A percentile compares a stretch with the other conserved stretches of the same genome.
Evolutionary conservation across 2,797 vertebrate species (phyloP).

Genomic region (Acipenser transmontanus): DNA sequence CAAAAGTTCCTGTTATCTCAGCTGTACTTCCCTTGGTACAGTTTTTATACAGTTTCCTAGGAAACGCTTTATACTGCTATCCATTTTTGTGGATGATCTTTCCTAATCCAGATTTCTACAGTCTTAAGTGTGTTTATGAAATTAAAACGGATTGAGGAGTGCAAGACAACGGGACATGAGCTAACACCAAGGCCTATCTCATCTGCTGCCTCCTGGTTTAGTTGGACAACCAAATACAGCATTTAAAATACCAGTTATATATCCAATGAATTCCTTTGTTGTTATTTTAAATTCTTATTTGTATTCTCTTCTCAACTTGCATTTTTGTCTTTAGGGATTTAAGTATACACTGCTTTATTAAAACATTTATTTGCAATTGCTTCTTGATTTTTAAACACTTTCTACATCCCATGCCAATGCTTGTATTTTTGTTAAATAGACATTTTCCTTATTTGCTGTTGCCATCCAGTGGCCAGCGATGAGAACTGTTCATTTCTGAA

Average conservation of each 20-base stretch:
- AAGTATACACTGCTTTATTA: no score
- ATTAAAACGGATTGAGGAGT: neutral
- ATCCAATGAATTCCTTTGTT: no score
- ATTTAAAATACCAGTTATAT: neutral
- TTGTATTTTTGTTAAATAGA: conserved; percentile 25
- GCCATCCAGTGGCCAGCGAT: conserved; percentile 50
- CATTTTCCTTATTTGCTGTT: conserved; percentile 45
- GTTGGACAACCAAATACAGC: neutral
- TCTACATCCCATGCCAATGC: conserved; percentile 28
- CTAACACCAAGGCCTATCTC: neutral
- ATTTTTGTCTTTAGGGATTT: no score
- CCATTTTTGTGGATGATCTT: conserved; percentile 78
- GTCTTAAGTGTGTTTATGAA: conserved; percentile 20
- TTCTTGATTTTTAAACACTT: conserved; percentile 31
- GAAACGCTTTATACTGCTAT: conserved; percentile 89
- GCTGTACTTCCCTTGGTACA: conserved; percentile 75
- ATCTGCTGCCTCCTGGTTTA: neutral
- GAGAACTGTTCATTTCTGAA: conserved; percentile 15
- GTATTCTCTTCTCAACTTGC: neutral
- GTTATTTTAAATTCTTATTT: neutral
- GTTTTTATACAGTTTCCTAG: conserved; percentile 89
- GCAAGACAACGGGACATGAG: neutral
- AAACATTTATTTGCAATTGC: no score
- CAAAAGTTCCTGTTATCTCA: conserved; percentile 34
- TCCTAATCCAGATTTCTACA: conserved; percentile 66